These are phyloP conservation scores for Drosophila littoralis DNA, from an alignment of 1,140 invertebrate genomes.

Conservation along the genomic window DNA sequence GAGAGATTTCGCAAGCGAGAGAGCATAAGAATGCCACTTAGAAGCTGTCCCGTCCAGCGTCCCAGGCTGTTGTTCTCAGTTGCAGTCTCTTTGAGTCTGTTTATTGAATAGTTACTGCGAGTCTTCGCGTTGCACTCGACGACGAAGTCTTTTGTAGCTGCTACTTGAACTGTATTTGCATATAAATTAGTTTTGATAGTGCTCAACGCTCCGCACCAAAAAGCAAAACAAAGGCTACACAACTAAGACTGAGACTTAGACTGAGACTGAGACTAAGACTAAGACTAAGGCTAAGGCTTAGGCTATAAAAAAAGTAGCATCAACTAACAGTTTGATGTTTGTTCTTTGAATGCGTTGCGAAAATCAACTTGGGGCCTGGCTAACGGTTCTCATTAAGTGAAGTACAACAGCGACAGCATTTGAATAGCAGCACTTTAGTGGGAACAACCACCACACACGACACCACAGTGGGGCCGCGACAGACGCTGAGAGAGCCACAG, in stretches of 20 bases:
- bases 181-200: conserved; percentile 82
- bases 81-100: conserved; percentile 46
- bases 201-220: conserved; percentile 32
- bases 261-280: conserved; percentile 4
- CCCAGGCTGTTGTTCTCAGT: conserved; percentile 20
- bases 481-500: conserved; percentile 19
- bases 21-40: conserved; percentile 28
- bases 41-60: neutral
- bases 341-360: conserved; percentile 74
- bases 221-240: conserved; percentile 11
- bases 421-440: conserved; percentile 48
- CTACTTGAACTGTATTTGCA: conserved; percentile 83
- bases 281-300: conserved; percentile 5
- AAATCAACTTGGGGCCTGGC: conserved; percentile 44
- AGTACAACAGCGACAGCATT: conserved; percentile 55
- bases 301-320: conserved; percentile 15
- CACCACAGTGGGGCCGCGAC: conserved; percentile 12
- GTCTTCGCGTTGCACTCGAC: conserved; percentile 26
- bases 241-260: conserved; percentile 14
- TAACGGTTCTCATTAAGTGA: conserved; percentile 81
- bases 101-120: conserved; percentile 54
- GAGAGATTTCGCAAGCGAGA: conserved; percentile 45
- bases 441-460: conserved; percentile 64
- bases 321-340: conserved; percentile 71
- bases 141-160: conserved; percentile 54